Evolutionary conservation across 92 coral and sea anemone genomes (phyloP).

Genomic region (Palythoa grandis): DNA sequence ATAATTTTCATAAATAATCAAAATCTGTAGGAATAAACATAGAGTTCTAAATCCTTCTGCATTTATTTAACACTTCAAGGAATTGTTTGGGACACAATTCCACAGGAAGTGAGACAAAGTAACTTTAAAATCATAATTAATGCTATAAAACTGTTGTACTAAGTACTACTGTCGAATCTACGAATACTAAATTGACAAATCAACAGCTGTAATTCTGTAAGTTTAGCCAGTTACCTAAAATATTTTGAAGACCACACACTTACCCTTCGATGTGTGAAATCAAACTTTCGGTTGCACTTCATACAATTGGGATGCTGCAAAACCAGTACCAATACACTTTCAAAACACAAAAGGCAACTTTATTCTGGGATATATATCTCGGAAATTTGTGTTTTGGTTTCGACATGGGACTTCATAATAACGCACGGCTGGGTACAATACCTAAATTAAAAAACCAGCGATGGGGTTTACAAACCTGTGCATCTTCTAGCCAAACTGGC

Average conservation of each 20-base stretch:
- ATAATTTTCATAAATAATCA: too few species aligned
- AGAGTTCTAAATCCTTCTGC: too few species aligned
- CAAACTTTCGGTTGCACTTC: slow-evolving; percentile 89
- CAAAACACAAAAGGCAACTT: background rate
- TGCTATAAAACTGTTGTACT: too few species aligned
- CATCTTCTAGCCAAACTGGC: slow-evolving; percentile 95
- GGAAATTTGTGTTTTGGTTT: background rate
- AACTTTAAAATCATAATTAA: too few species aligned
- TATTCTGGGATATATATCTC: background rate
- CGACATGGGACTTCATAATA: background rate
- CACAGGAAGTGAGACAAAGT: too few species aligned
- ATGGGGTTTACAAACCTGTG: slow-evolving; percentile 60
- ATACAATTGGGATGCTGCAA: slow-evolving; percentile 91
- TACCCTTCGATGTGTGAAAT: slow-evolving; percentile 97
- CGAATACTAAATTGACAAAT: too few species aligned
- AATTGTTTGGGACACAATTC: too few species aligned
- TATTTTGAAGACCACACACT: slow-evolving; percentile 2
- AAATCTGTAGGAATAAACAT: too few species aligned
- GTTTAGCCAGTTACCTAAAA: too few species aligned
- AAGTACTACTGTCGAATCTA: too few species aligned
- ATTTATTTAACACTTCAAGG: too few species aligned
- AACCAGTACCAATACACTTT: background rate
- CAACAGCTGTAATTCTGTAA: too few species aligned
- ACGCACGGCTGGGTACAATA: background rate
- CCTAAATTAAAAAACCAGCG: background rate